Evolutionary conservation across 2,888 invertebrate genomes (phyloP), one percentile per base, ranked within the genome.

Genomic region (Oligia strigilis): DNA sequence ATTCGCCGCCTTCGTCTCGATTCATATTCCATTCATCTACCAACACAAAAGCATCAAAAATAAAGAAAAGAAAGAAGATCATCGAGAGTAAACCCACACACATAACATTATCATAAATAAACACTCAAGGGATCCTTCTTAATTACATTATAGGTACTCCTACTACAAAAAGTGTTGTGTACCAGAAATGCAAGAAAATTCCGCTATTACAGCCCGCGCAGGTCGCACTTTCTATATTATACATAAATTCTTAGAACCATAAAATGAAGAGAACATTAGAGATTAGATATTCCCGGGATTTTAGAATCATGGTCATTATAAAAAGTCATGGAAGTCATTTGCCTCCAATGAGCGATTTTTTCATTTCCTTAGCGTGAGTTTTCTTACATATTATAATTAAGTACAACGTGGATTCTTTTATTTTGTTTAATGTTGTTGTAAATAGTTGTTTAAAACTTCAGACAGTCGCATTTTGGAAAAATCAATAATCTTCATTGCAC

Each of bases 131-230:
- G 62, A 64, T 71, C 67, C 65, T 86, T 73, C 62, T 65, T 86
- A 71, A 87, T 88, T 83, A 75, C 62, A 43, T 52, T 62, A 52
- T 40, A n/a, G n/a, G n/a, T n/a, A 72, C 64, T 46, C n/a, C 36
- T 62, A 72, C 69, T 55, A 70, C 69, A 65, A 77, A 78, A 75
- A 85, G 43, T 40, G 49, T 17, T 36, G 52, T 52, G 43, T 81
- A 46, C 23, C 40, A 79, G 43, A 84, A 62, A 84, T 67, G 8
- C 55, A 14, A 3, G 52, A 2, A 29, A 52, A 36, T 36, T 36
- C 52, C 52, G 14, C 29, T 29, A 23, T 49, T 49, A 58, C 0
- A 49, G 13, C n/a, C 46, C 9, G 29, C 29, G 9, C 43, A 62
- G 49, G 19, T 67, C 67, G 46, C n/a, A 49, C 29, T 60, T 60